Percentiles rank a stretch among this genome's conserved stretches.
Evolutionary conservation across 2,113 vertebrate genomes (phyloP).

Genomic region (Apistogramma diplotaenia): DNA sequence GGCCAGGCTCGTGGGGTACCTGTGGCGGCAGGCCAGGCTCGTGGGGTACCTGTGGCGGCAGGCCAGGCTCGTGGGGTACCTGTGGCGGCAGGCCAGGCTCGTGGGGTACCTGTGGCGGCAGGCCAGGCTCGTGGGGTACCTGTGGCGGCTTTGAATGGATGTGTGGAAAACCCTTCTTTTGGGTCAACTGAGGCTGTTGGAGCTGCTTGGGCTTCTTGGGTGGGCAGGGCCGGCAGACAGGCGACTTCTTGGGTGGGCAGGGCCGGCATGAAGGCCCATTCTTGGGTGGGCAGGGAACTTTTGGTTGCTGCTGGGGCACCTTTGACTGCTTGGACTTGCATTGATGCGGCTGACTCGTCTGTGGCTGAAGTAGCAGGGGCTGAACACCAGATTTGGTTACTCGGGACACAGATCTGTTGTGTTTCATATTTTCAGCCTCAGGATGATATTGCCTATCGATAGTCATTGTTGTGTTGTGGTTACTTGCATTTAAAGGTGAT

Average conservation of each 20-base stretch:
- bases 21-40: no score
- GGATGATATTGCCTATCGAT: not conserved
- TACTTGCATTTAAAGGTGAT: not conserved
- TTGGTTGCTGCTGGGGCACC: not conserved
- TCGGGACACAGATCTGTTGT: not conserved
- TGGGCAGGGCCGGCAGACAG: not conserved
- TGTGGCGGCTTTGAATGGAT: not conserved
- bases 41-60: no score
- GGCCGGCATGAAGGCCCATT: not conserved
- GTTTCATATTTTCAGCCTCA: not conserved
- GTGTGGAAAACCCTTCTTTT: not conserved
- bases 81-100: no score
- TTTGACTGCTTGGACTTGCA: not conserved
- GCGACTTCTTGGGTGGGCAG: not conserved
- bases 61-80: no score
- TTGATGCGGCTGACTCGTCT: not conserved
- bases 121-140: no score
- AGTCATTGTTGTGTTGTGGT: no score
- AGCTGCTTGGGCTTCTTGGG: not conserved
- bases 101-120: no score
- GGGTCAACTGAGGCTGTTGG: fast-evolving
- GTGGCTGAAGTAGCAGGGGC: not conserved
- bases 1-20: no score
- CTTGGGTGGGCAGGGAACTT: not conserved
- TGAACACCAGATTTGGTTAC: not conserved